phyloP scores from a whole-genome alignment of 2,888 invertebrate genomes.

The Tetrapedia diversipes region DNA sequence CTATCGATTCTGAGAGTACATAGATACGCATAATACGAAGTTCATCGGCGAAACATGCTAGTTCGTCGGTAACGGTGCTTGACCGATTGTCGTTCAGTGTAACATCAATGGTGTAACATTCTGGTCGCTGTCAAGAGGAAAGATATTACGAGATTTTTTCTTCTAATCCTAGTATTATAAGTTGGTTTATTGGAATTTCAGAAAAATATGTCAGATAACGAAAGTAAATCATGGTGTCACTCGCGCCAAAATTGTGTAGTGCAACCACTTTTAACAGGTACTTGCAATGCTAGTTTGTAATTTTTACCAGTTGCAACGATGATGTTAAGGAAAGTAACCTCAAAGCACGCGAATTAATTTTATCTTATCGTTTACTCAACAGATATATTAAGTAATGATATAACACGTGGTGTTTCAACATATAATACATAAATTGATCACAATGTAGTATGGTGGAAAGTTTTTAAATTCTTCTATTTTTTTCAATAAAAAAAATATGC shows the following conservation, averaged over 20 bases:
- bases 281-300: not conserved
- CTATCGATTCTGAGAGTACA: slow-evolving; percentile 69
- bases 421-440: slow-evolving; percentile 2
- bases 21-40: slow-evolving; percentile 65
- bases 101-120: slow-evolving; percentile 5
- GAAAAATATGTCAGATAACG: slow-evolving; percentile 73
- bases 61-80: slow-evolving; percentile 62
- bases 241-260: slow-evolving; percentile 92
- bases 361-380: slow-evolving; percentile 4
- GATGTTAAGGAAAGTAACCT: slow-evolving; percentile 37
- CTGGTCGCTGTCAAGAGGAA: slow-evolving; percentile 7
- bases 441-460: not conserved
- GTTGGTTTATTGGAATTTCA: slow-evolving; percentile 16
- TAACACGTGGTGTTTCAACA: slow-evolving; percentile 38
- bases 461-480: not conserved
- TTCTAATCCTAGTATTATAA: not conserved
- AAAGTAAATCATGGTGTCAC: slow-evolving; percentile 77
- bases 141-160: not conserved
- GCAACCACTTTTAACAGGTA: slow-evolving; percentile 95
- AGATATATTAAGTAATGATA: slow-evolving; percentile 30
- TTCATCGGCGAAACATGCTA: slow-evolving; percentile 63
- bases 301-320: not conserved
- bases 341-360: slow-evolving; percentile 12
- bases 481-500: not conserved
- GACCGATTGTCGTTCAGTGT: slow-evolving; percentile 38